Conservation (phyloP, 2,888 invertebrate genomes). For the Nomada ruficornis region DNA sequence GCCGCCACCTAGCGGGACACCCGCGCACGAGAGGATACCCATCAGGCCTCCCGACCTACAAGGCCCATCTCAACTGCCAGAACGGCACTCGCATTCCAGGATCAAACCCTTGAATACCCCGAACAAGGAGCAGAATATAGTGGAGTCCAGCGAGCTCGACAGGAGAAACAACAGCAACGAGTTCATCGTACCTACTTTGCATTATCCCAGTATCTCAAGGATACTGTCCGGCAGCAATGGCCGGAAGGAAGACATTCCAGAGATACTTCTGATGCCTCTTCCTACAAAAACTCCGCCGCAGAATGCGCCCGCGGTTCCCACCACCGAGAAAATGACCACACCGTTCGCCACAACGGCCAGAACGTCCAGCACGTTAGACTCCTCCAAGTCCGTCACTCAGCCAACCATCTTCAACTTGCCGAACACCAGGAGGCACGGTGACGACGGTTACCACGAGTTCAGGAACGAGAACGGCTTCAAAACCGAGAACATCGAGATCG, state of each 20-base stretch:
- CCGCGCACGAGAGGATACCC: conserved; percentile 93
- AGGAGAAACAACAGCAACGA: conserved; percentile 84
- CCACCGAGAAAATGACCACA: conserved; percentile 73
- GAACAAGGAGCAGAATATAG: conserved; percentile 71
- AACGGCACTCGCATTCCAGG: conserved; percentile 72
- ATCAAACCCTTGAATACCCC: conserved; percentile 77
- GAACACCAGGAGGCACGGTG: conserved; percentile 78
- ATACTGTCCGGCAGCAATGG: conserved; percentile 95
- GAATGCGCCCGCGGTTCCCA: conserved; percentile 85
- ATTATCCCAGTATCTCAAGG: conserved; percentile 93
- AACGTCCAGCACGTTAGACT: conserved; percentile 51
- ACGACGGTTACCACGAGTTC: conserved; percentile 69
- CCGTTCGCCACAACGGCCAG: conserved; percentile 68
- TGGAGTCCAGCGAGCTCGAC: conserved; percentile 67
- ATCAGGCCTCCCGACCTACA: conserved; percentile 89
- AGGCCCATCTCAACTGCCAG: conserved; percentile 72
- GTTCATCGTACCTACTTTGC: conserved; percentile 88
- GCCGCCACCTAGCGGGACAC: conserved; percentile 93
- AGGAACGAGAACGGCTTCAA: conserved; percentile 74
- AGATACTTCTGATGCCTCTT: conserved; percentile 87
- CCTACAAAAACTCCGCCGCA: conserved; percentile 79
- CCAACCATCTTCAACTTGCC: conserved; percentile 82
- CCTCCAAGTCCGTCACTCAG: conserved; percentile 73
- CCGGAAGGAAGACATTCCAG: conserved; percentile 92
- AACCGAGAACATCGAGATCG: conserved; percentile 79